Evolutionary conservation across 2,888 invertebrate species (phyloP).

Genomic region (Pammene aurita): DNA sequence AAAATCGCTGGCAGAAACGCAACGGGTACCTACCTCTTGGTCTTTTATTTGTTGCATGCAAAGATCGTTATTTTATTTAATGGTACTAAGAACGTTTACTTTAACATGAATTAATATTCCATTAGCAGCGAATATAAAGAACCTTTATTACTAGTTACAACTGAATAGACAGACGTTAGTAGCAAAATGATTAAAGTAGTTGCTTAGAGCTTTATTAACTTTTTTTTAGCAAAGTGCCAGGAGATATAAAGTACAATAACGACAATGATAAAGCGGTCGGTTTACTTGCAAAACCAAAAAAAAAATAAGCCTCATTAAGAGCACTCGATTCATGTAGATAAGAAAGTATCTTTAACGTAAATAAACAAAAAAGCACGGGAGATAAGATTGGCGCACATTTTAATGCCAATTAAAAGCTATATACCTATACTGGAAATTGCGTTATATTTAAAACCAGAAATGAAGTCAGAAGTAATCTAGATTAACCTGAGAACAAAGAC

Average conservation of each 20-base stretch:
- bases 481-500: slow-evolving; percentile 24
- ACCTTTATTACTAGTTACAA: neutral
- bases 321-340: slow-evolving; percentile 35
- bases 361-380: slow-evolving; percentile 29
- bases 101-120: slow-evolving; percentile 9
- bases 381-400: slow-evolving; percentile 34
- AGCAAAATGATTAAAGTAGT: neutral
- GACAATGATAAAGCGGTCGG: slow-evolving; percentile 23
- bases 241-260: slow-evolving; percentile 14
- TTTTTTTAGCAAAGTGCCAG: neutral
- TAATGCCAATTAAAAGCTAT: slow-evolving; percentile 35
- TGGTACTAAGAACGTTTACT: neutral
- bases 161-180: neutral
- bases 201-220: neutral
- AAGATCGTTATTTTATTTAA: slow-evolving; percentile 6
- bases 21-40: neutral
- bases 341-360: slow-evolving; percentile 26
- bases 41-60: slow-evolving; percentile 5
- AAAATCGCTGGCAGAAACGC: slow-evolving; percentile 7
- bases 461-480: slow-evolving; percentile 1
- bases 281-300: slow-evolving; percentile 27
- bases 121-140: slow-evolving; percentile 1
- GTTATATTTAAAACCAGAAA: slow-evolving; percentile 4
- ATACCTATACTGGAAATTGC: slow-evolving; percentile 1
- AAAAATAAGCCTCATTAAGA: slow-evolving; percentile 36